Evolutionary conservation across 1,140 invertebrate species (phyloP), one percentile per base, ranked within the genome.

Genomic region (Tribolium madens): DNA sequence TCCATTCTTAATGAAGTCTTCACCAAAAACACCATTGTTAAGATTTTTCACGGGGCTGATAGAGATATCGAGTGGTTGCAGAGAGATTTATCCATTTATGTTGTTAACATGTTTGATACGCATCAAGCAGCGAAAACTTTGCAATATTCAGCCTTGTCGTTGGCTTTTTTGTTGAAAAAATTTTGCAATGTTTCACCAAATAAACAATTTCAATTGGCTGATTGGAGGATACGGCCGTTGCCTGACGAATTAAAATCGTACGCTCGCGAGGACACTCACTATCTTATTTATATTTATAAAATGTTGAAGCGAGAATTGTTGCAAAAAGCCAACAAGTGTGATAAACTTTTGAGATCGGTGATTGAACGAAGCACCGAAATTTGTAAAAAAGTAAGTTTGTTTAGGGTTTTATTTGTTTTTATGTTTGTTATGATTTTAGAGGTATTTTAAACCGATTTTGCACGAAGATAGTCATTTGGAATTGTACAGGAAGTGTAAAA

Each of bases 81-180:
- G 85, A 89, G 96, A 52, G 98, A 99, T 88, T 92, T 99, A 72
- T 95, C 96, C 0, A 80, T 99, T 0, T 99, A 99, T 84, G 85
- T 99, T 12, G 97, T 99, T 0, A 98, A 98, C 82, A 93, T 99
- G 92, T 99, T 99, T 86, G 98, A 99, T 84, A 99, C 98, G 0
- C 91, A 96, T 84, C 91, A 95, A 82, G 97, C 97, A 0, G 92
- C 96, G 0, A 91, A 93, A 78, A 87, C 91, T 0, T 87, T 99
- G 0, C 88, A 91, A n/a, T 89, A 95, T 77, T 87, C 91, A 0
- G 90, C 91, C 26, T 87, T 93, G 1, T 96, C 95, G 13, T 88
- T 99, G 17, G 91, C 93, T 0, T 92, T 92, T 86, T 86, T 99
- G 1, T 85, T 99, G 5, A 89, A 92, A 78, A 87, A 89, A 46